phyloP scores from a whole-genome alignment of 2,888 invertebrate species.

The Papilio protenor region DNA sequence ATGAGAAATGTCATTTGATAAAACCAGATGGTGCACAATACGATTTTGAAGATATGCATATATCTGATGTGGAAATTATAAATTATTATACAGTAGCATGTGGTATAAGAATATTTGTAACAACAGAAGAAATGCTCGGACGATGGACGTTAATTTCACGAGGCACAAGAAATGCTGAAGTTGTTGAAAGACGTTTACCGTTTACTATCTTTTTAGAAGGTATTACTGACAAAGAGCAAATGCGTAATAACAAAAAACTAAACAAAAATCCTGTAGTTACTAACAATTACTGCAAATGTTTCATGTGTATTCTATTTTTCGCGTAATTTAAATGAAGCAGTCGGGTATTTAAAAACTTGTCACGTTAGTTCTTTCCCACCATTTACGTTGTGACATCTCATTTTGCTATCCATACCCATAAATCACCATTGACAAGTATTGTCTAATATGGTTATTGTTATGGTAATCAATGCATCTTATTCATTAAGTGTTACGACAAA shows the following conservation, averaged over 20 bases:
- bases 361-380: not conserved
- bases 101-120: conserved; percentile 57
- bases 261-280: not conserved
- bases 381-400: not conserved
- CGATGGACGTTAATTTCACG: conserved; percentile 68
- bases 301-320: not conserved
- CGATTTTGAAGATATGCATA: conserved; percentile 52
- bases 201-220: conserved; percentile 70
- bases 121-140: conserved; percentile 59
- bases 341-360: not conserved
- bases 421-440: not conserved
- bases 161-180: conserved; percentile 49
- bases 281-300: not conserved
- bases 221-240: conserved; percentile 51
- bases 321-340: not conserved
- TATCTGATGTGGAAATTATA: conserved; percentile 57
- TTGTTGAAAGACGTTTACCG: conserved; percentile 62
- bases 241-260: not conserved
- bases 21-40: conserved; percentile 58
- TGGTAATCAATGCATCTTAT: not conserved
- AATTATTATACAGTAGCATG: conserved; percentile 55
- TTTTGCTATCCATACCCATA: not conserved
- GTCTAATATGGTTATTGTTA: not conserved
- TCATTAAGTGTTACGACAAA: not conserved
- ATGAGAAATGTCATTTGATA: conserved; percentile 62